Base-by-base conservation (phyloP, 2,797 vertebrate genomes). In the Eutrigla gurnardus region DNA sequence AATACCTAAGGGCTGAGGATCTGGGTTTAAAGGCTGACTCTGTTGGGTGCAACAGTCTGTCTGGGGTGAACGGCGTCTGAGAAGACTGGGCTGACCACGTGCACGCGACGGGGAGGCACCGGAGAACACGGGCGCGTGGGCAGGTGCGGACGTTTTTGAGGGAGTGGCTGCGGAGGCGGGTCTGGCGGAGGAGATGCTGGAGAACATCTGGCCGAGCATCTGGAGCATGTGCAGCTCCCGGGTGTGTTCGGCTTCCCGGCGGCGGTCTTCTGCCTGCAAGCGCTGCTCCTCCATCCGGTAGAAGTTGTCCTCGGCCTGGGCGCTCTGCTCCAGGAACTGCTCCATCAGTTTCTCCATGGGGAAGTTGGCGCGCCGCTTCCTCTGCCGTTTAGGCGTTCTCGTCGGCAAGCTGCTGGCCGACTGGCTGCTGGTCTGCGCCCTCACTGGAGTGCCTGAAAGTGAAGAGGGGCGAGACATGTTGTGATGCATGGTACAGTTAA, bases 311-410 rank as follows among this genome's bases (percentile, higher is more conserved):
- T 97, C 97, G 0, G 96, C 96, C 75, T 96, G 96, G 80, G 95
- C 91, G 3, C 96, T 97, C 88, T 97, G 96, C 87, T 97, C 96
- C 86, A 97, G 90, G 83, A 97, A 97, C 85, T 95, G 96, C 88
- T 97, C 96, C 96, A 97, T 96, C 39, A 97, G 95, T 82, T 96
- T 96, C 91, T 97, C 96, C 94, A 97, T 85, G 0, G 96, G 95
- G 89, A 96, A 93, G 87, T 94, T 96, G 0, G 93, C 83, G 0
- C 96, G 94, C 7, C 94, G 93, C 77, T 97, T 96, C 89, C 96
- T 94, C 49, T 93, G 93, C 33, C 96, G 94, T 82, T 96, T 95
- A 4, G 94, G 85, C 9, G 95, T 89, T 77, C 50, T 92, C 61
- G 94, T 82, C 7, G 95, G 90, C n/a, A 94, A 79, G 13, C 74